Base-by-base conservation (phyloP, 35 echinoderm and acorn worm genomes). In the Hemicentrotus pulcherrimus region DNA sequence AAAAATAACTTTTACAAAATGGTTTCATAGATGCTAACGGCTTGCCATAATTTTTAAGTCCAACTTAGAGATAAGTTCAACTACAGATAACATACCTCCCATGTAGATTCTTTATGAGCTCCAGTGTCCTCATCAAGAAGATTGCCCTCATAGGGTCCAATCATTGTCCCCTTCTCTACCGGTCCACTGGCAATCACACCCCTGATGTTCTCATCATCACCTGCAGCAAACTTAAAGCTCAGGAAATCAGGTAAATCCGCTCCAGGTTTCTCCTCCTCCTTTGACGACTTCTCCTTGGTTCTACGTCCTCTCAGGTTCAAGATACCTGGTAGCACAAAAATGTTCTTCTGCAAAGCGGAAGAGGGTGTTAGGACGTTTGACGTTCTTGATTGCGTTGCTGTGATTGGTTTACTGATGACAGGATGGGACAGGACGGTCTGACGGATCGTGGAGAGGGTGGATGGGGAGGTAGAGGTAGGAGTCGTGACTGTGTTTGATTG, bases 131-230 rank as follows among this genome's bases (percentile, higher is more conserved):
- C 88, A 41, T 90, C 88, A 2, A 90, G 32, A 8, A 90, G 88
- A 47, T 90, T 47, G 88, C 88, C 88, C 33, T 90, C 88, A 90
- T 90, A 90, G 31, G 88, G 88, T 8, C 88, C 88, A 5, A 90
- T 32, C 88, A 32, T 45, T 18, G 19, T 47, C 19, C 88, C 88
- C 46, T 90, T 90, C 88, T 90, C 88, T 45, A 90, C 46, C 31
- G 15, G 32, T 47, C 46, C 46, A 15, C 5, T 90, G 18, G 88
- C 88, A 18, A 45, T 41, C n/a, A 90, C 88, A 90, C 88, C 88
- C 19, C 19, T 45, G 31, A 90, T 90, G 16, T 90, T 90, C 46
- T 90, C 88, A 30, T 90, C 32, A 13, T 90, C 88, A 1, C 45
- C 88, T 41, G 32, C 4, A 90, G 12, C 11, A 90, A 45, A 90